These are phyloP conservation scores for Scaptomyza caliginosa DNA, from an alignment of 2,888 invertebrate genomes.

Conservation along the genomic window DNA sequence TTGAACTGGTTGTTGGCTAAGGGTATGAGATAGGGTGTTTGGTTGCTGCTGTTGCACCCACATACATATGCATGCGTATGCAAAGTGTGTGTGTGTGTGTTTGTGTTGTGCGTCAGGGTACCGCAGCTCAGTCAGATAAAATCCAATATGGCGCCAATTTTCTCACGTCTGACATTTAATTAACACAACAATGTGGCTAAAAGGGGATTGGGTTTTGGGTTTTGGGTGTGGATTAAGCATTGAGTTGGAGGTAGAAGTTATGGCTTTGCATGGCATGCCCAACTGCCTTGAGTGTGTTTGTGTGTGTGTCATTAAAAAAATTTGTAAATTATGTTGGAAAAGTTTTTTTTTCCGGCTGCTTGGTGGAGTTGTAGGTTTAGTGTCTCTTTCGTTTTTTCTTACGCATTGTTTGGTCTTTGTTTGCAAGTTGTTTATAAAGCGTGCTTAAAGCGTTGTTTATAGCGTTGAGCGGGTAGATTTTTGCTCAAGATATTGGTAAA, in stretches of 20 bases:
- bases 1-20: constrained; percentile 25
- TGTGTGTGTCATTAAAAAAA: constrained; percentile 58
- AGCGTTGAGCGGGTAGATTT: background rate
- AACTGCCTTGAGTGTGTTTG: background rate
- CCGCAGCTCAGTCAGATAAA: constrained; percentile 72
- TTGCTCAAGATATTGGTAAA: constrained; percentile 10
- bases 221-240: background rate
- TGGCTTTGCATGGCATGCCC: constrained; percentile 14
- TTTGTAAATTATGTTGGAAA: constrained; percentile 60
- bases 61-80: constrained; percentile 52
- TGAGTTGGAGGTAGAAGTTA: constrained; percentile 7
- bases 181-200: constrained; percentile 76
- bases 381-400: constrained; percentile 17
- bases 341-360: constrained; percentile 24
- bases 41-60: constrained; percentile 24
- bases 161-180: constrained; percentile 82
- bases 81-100: constrained; percentile 15
- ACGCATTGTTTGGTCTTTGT: constrained; percentile 43
- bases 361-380: background rate
- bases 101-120: constrained; percentile 10
- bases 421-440: constrained; percentile 35
- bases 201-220: background rate
- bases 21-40: too few relatives aligned
- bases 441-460: constrained; percentile 28
- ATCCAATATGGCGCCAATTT: constrained; percentile 81